Evolutionary conservation across 1,140 invertebrate species (phyloP), one percentile per base, ranked within the genome.

Genomic region (Macrosteles quadrilineatus): DNA sequence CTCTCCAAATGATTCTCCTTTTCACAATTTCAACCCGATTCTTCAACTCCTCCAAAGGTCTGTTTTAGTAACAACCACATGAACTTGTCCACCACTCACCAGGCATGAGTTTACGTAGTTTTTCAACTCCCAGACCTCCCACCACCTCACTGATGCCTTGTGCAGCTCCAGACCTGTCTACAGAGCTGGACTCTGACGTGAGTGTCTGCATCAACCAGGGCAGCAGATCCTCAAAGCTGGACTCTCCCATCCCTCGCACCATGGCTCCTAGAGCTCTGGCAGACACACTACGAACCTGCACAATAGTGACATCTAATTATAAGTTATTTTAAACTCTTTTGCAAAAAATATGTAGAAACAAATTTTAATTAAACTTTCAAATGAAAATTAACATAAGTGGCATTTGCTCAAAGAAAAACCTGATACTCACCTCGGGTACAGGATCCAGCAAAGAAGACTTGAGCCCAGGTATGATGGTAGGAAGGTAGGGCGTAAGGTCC

Each of bases 191-290:
- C 82, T 98, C 96, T 0, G 95, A 98, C 0, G 97, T 97, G n/a
- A 99, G 84, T 1, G 96, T 99, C 80, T 96, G 90, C 95, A 99
- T 99, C 25, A 99, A 82, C 98, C 98, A 99, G 9, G 97, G 97
- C 66, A 99, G 82, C 25, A 98, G 82, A 80, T 97, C 94, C 77
- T 98, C 94, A 81, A 98, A 98, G 75, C 92, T 95, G 31, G 89
- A 88, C 83, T 98, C 96, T 23, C 96, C 97, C 91, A 98, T 98
- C 71, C 96, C 97, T 45, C 88, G 84, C 11, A 99, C 96, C 95
- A 99, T 99, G 0, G 98, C 96, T 40, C 98, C 98, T 3, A 99
- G 83, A 17, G 97, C 97, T 73, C 95, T 86, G 0, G 97, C 93
- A 6, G 96, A 97, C 9, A 98, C 95, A 63, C 91, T 92, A 43